phyloP scores from a whole-genome alignment of 2,888 invertebrate genomes.

The Zygogramma bicolorata region DNA sequence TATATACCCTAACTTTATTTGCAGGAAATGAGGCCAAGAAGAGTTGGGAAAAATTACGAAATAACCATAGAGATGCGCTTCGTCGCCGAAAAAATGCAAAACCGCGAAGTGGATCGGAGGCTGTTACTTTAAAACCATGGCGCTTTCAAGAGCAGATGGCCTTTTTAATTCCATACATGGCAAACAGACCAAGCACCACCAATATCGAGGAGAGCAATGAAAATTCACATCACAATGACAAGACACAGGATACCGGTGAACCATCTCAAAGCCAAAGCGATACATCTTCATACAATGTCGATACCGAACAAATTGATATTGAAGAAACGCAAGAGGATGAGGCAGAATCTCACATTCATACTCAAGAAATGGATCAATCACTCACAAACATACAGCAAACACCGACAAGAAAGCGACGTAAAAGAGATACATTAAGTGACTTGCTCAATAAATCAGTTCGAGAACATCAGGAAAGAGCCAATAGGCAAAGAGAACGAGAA shows the following conservation, averaged over 20 bases:
- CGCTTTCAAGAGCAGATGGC: conserved; percentile 4
- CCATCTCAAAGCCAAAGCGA: too few relatives aligned
- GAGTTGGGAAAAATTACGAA: conserved; percentile 15
- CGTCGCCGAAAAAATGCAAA: neutral
- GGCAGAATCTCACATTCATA: too few relatives aligned
- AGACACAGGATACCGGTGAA: neutral
- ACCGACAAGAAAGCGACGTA: neutral
- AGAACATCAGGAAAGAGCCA: neutral
- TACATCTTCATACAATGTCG: too few relatives aligned
- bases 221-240: neutral
- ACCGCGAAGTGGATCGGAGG: conserved; percentile 1
- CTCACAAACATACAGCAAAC: neutral
- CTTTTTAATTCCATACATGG: conserved; percentile 17
- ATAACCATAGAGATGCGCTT: neutral
- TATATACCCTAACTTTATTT: conserved; percentile 15
- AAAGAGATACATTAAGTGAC: conserved; percentile 3
- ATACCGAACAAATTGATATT: too few relatives aligned
- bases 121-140: conserved; percentile 3
- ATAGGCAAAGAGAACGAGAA: conserved; percentile 6
- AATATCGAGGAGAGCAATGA: neutral
- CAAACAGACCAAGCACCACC: conserved; percentile 1
- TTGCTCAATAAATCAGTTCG: neutral
- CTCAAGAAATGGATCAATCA: neutral
- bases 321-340: too few relatives aligned
- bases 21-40: conserved; percentile 19